phyloP scores from a whole-genome alignment of 2,888 invertebrate genomes.

The Mesorhabditis sp. region DNA sequence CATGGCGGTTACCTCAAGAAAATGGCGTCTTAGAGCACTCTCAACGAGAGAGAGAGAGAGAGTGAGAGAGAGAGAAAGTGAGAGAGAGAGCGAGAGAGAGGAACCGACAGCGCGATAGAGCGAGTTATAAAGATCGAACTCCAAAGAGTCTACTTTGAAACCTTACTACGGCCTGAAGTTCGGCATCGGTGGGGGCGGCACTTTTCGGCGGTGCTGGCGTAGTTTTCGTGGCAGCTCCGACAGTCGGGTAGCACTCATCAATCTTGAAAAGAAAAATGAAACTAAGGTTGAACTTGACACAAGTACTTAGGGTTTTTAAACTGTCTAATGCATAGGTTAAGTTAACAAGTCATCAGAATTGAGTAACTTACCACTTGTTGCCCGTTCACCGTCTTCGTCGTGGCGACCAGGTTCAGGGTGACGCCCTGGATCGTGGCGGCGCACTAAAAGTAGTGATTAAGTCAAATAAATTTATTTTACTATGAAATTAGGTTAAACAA shows the following conservation, averaged over 20 bases:
- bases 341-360: background rate
- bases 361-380: conserved; percentile 21
- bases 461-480: conserved; percentile 6
- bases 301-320: background rate
- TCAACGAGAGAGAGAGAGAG: background rate
- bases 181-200: conserved; percentile 16
- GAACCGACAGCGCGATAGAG: background rate
- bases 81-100: background rate
- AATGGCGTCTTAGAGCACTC: background rate
- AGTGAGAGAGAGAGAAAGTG: background rate
- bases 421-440: conserved; percentile 19
- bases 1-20: conserved; percentile 36
- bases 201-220: conserved; percentile 22
- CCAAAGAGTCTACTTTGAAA: background rate
- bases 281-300: background rate
- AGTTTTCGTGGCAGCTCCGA: conserved; percentile 14
- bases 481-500: background rate
- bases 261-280: conserved; percentile 11
- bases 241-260: conserved; percentile 10
- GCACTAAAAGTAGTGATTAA: conserved; percentile 13
- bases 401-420: conserved; percentile 21
- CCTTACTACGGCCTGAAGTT: conserved; percentile 17
- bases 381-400: conserved; percentile 19
- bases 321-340: no score
- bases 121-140: background rate